Base-by-base conservation (phyloP, 2,113 vertebrate genomes). In the Pachyramphus minor region DNA sequence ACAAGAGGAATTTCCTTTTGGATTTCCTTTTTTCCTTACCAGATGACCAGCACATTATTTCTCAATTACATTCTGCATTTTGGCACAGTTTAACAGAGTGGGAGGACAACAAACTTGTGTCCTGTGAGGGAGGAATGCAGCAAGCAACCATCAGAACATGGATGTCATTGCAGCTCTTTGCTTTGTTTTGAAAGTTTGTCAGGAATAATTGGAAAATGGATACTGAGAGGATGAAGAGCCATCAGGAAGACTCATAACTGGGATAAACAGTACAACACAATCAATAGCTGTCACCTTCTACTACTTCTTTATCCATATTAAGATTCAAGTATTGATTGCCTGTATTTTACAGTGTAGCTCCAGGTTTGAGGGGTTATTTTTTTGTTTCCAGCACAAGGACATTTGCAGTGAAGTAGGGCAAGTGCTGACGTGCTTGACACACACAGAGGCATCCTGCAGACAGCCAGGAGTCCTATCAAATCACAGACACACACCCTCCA, bases 1-100 rank as follows among this genome's bases (percentile, higher is more conserved):
- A 67, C 14, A 77, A 89, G 49, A 59, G 78, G 82, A 83, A 85
- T 91, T 95, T 94, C 67, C 74, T 91, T 93, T 85, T 91, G 66
- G 50, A 81, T 87, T 89, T 92, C 90, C 93, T 62, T 13, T 22
- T 66, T 85, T 83, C 55, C 78, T 79, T 62, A 68, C 28, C 50
- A 67, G 45, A 88, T 27, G 20, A 63, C 31, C 6, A 58, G 42
- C 18, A 64, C 4, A 24, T 84, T 74, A 84, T 74, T 91, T 74
- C 41, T 93, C 58, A 76, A 53, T 50, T 55, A 53, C 35, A 79
- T 44, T 56, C 74, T 75, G 71, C 16, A 53, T 91, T 94, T 93
- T 83, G 63, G 75, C 78, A 81, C 18, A 67, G 67, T 58, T 79
- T 39, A 81, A 53, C 37, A 55, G 63, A 59, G 72, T 66, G 39